These are phyloP conservation scores for Acipenser oxyrinchus DNA, from an alignment of 2,797 vertebrate genomes.

Conservation along the genomic window DNA sequence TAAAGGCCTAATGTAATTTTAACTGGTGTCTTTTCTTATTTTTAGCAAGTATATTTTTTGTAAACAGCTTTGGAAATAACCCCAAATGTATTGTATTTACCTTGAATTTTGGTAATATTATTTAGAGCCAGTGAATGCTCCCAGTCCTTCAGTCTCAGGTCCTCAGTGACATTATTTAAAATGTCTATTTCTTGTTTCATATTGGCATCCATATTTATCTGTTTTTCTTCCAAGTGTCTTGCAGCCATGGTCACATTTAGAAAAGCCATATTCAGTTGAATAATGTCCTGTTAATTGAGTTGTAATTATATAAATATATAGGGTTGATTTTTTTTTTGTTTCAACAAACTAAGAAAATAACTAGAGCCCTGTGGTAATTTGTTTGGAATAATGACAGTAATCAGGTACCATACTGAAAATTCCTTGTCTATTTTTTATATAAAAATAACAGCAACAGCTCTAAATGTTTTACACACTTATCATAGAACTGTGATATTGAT, in stretches of 20 bases:
- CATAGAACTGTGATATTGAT: too few relatives aligned
- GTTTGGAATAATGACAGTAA: too few relatives aligned
- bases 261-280: not conserved
- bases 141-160: slow-evolving; percentile 11
- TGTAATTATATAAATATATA: not conserved
- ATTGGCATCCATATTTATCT: not conserved
- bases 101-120: slow-evolving; percentile 2
- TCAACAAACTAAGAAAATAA: not conserved
- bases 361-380: too few relatives aligned
- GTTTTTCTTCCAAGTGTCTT: not conserved
- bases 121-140: slow-evolving; percentile 4
- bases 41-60: too few relatives aligned
- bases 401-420: too few relatives aligned
- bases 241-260: not conserved
- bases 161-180: slow-evolving; percentile 10
- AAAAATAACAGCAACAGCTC: too few relatives aligned
- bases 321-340: not conserved
- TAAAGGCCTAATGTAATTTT: too few relatives aligned
- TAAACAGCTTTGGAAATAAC: too few relatives aligned
- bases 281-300: not conserved
- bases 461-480: too few relatives aligned
- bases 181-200: slow-evolving; percentile 1
- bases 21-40: too few relatives aligned
- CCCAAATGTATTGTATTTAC: not conserved
- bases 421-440: too few relatives aligned